phyloP scores from a whole-genome alignment of 2,113 vertebrate species.

The Malurus melanocephalus region DNA sequence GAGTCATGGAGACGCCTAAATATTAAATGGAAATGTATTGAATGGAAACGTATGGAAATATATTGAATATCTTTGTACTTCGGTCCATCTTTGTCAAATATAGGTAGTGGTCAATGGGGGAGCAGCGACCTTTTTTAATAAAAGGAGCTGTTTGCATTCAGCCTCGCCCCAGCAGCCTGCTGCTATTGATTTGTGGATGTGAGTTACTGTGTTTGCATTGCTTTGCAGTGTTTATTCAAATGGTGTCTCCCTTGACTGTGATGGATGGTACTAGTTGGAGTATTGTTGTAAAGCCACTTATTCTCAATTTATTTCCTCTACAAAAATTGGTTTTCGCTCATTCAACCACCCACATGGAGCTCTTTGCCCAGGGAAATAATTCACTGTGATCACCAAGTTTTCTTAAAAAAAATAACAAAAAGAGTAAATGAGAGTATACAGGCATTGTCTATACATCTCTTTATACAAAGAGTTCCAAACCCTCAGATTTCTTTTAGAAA shows the following conservation, averaged over 20 bases:
- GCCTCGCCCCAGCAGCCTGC: neutral
- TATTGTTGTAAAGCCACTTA: neutral
- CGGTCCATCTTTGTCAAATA: neutral
- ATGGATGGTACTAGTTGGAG: neutral
- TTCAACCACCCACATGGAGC: neutral
- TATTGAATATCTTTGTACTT: neutral
- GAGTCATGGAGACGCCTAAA: neutral
- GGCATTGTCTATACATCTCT: neutral
- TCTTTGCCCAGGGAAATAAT: slow-evolving; percentile 19
- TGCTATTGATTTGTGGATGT: neutral
- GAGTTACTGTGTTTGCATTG: neutral
- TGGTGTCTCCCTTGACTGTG: neutral
- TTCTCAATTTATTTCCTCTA: slow-evolving; percentile 8
- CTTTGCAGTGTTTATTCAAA: neutral
- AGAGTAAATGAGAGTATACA: neutral
- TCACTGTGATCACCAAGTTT: neutral
- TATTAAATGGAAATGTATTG: neutral
- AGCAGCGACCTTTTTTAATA: neutral
- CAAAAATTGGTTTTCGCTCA: neutral
- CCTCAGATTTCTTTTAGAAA: neutral
- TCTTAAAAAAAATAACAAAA: neutral
- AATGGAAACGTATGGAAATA: neutral
- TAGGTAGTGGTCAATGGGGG: neutral
- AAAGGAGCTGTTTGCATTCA: neutral
- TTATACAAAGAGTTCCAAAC: neutral